phyloP scores from a whole-genome alignment of 2,797 vertebrate species.

The Mycteria americana region DNA sequence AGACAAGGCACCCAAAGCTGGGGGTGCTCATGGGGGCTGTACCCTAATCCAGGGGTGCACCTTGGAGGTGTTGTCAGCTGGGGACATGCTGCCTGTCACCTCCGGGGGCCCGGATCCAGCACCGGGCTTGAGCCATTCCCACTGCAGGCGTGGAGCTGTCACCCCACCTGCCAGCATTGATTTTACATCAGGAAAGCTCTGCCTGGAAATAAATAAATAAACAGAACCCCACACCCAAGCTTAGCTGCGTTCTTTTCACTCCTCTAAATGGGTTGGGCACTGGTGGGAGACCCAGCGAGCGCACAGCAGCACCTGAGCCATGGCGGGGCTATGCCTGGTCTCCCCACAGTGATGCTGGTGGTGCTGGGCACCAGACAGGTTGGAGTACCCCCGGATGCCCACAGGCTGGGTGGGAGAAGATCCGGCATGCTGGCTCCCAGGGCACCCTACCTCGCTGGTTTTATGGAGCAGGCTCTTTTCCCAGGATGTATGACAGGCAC shows the following conservation, averaged over 20 bases:
- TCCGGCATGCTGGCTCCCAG: accelerated
- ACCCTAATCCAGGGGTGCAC: too few relatives aligned
- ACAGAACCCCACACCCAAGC: background rate
- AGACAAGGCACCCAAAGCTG: background rate
- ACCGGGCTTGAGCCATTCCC: background rate
- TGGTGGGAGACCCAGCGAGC: accelerated
- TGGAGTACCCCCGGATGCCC: background rate
- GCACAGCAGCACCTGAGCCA: accelerated
- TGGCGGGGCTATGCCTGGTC: background rate
- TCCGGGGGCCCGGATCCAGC: accelerated
- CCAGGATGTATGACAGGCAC: accelerated
- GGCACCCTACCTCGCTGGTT: background rate
- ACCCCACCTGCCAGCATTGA: accelerated
- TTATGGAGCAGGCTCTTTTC: background rate
- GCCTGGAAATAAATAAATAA: background rate
- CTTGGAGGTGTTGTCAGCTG: background rate
- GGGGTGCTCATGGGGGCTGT: background rate
- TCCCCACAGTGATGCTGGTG: background rate
- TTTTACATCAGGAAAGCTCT: background rate
- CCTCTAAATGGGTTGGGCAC: accelerated
- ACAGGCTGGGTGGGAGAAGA: background rate
- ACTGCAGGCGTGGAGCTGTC: accelerated
- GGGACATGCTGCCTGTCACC: background rate
- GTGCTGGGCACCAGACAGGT: background rate
- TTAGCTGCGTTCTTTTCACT: accelerated